Evolutionary conservation across 2,888 invertebrate species (phyloP), one percentile per base, ranked within the genome.

Genomic region (Sceliomorpha sp.): DNA sequence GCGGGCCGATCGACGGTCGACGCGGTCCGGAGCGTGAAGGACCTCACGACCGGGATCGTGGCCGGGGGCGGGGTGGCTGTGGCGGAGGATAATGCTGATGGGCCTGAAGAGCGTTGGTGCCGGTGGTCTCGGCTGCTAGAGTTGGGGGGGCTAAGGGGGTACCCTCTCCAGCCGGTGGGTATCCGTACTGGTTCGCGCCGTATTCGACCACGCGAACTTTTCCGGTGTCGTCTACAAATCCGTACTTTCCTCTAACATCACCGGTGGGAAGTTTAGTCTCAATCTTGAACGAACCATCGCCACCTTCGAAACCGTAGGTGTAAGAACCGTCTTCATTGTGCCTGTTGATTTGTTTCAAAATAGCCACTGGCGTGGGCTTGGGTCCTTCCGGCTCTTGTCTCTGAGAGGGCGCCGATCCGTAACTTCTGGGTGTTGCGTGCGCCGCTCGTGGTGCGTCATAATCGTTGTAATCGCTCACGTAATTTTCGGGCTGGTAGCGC

Each of bases 301-400:
- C 96, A n/a, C 67, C 67, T 84, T 96, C 96, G 87, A 95, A 96
- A 0, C 96, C 96, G 81, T 96, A 96, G 0, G 96, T 96, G 89
- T 97, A 97, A 0, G 96, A 96, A 50, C 96, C 96, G 83, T 96
- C 96, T 85, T 96, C 95, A 79, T 96, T 95, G 89, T 95, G 96
- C 85, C 95, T 93, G 90, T 96, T 95, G 73, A 96, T 96, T 89
- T 96, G 96, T 86, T 96, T 96, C 55, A 96, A 90, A 79, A 96
- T 96, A 32, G 96, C 90, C 39, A 96, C 92, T 0, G 95, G 92
- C 0, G 93, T 91, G 27, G 91, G 90, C 67, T 89, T 90, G 0
- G 90, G 89, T 60, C 90, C 90, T 9, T 80, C 83, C 2, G 87
- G 77, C 17, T 89, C 89, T 10, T 88, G 89, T 58, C 88, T 88